Percentiles rank a stretch among this genome's conserved stretches.
Evolutionary conservation across 2,113 vertebrate species (phyloP).

Genomic region (Eptesicus fuscus): DNA sequence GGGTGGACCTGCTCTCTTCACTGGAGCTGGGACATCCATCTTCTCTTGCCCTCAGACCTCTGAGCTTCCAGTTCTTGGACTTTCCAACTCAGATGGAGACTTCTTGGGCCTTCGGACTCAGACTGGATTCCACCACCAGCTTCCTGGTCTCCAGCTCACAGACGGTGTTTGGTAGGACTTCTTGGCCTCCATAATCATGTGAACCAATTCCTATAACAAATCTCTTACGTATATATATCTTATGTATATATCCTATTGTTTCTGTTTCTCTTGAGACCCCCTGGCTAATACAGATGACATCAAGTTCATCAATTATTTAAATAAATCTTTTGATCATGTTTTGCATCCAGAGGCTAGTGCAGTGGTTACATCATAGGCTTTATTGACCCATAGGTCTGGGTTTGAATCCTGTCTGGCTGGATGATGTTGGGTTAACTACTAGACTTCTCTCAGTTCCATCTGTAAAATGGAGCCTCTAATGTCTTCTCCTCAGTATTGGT

Average conservation of each 20-base stretch:
- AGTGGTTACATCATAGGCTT: background rate
- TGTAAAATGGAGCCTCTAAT: constrained; percentile 15
- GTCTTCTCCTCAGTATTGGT: background rate
- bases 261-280: background rate
- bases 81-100: background rate
- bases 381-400: background rate
- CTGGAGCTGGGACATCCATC: background rate
- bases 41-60: background rate
- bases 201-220: background rate
- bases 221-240: background rate
- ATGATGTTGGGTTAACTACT: background rate
- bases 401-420: background rate
- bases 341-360: background rate
- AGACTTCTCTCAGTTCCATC: background rate
- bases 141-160: background rate
- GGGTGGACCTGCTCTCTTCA: background rate
- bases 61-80: background rate
- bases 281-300: background rate
- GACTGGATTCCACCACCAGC: background rate
- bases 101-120: background rate
- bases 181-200: too few relatives aligned
- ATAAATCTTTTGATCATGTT: background rate
- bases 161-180: background rate
- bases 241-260: background rate
- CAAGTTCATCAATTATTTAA: background rate